Percentiles rank a stretch among this genome's conserved stretches.
These are phyloP conservation scores for Nyctibius bracteatus DNA, from an alignment of 2,113 vertebrate genomes.

Conservation along the genomic window DNA sequence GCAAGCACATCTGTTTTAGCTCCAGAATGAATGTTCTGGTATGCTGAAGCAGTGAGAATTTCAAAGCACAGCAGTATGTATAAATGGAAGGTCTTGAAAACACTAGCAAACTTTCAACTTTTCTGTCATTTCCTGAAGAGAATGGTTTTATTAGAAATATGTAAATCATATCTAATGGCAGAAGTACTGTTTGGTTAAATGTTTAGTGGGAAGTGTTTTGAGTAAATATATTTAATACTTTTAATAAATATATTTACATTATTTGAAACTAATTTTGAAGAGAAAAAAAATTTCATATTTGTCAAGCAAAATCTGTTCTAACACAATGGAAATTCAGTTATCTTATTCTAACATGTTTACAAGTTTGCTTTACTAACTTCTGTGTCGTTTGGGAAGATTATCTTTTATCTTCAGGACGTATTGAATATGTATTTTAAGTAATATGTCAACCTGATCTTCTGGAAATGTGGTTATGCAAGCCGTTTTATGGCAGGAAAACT, in stretches of 20 bases:
- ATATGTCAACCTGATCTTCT: background rate
- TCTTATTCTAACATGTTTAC: background rate
- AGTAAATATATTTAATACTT: background rate
- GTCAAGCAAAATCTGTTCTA: background rate
- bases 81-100: background rate
- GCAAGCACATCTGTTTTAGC: background rate
- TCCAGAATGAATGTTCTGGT: background rate
- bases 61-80: background rate
- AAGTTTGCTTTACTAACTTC: background rate
- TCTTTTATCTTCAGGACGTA: background rate
- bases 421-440: background rate
- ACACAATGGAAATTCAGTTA: background rate
- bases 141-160: background rate
- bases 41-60: background rate
- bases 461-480: background rate
- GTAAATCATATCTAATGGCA: background rate
- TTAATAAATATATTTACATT: background rate
- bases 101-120: background rate
- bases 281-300: background rate
- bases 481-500: background rate
- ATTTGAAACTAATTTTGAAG: background rate
- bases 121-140: background rate
- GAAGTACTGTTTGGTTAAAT: background rate
- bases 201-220: background rate
- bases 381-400: background rate